These are phyloP conservation scores for Dendrocincla fuliginosa DNA, from an alignment of 2,797 vertebrate species.

Conservation along the genomic window DNA sequence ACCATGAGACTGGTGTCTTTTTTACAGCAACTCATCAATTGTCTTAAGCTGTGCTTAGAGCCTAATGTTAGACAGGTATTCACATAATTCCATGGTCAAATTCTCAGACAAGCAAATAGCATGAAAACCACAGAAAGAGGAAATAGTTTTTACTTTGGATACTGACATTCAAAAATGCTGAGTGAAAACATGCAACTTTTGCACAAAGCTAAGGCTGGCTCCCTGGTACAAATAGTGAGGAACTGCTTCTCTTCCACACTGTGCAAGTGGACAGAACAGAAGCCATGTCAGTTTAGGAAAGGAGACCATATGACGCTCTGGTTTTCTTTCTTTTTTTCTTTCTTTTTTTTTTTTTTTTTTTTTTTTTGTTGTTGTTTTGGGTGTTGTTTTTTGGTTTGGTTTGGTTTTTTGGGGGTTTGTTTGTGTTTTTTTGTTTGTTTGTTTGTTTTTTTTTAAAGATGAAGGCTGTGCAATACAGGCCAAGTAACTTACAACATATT, in stretches of 20 bases:
- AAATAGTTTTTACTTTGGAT: background rate
- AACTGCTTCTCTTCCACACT: background rate
- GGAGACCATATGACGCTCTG: background rate
- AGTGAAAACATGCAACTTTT: background rate
- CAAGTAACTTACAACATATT: rapidly evolving
- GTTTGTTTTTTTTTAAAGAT: background rate
- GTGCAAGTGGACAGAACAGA: background rate
- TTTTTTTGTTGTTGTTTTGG: no score
- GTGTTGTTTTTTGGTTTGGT: no score
- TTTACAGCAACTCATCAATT: background rate
- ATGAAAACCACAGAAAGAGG: background rate
- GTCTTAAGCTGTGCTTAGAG: background rate
- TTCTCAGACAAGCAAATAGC: background rate
- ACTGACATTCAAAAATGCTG: background rate
- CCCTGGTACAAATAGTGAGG: background rate
- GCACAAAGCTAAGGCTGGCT: background rate
- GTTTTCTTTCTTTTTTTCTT: background rate
- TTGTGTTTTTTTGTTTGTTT: no score
- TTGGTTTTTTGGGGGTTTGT: no score
- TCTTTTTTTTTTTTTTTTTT: background rate
- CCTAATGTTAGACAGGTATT: background rate
- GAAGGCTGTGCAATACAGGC: background rate
- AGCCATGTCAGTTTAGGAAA: background rate
- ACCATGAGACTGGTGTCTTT: background rate
- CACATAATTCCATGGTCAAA: background rate